phyloP scores from a whole-genome alignment of 2,888 invertebrate species.

The Xylota segnis region DNA sequence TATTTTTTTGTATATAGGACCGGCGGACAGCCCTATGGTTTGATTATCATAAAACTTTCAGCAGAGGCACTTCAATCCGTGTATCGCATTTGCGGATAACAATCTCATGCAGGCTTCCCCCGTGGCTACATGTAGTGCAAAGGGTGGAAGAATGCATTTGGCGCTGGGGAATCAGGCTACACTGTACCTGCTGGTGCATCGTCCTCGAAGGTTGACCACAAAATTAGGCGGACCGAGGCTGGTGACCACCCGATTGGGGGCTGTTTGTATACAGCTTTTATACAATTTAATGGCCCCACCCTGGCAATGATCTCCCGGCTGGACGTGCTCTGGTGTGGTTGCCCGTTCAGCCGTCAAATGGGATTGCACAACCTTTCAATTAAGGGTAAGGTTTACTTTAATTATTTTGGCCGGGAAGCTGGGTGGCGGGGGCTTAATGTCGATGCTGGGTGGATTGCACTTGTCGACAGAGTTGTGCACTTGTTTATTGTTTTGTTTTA shows the following conservation, averaged over 20 bases:
- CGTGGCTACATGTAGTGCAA: slow-evolving; percentile 12
- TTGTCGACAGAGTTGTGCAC: background rate
- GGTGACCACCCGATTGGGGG: background rate
- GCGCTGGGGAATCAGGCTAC: background rate
- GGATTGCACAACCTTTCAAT: slow-evolving; percentile 43
- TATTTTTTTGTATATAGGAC: slow-evolving; percentile 11
- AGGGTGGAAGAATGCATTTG: slow-evolving; percentile 4
- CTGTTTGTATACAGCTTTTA: background rate
- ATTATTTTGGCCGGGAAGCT: slow-evolving; percentile 5
- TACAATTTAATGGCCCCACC: slow-evolving; percentile 42
- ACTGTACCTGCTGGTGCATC: background rate
- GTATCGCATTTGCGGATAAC: slow-evolving; percentile 52
- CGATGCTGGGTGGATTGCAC: background rate
- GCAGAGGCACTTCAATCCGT: slow-evolving; percentile 38
- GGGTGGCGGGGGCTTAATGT: background rate
- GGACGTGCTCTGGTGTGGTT: slow-evolving; percentile 3
- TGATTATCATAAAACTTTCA: slow-evolving; percentile 63
- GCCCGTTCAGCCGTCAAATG: slow-evolving; percentile 31
- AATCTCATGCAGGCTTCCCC: background rate
- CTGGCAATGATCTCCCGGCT: slow-evolving; percentile 14
- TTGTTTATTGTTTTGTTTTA: background rate
- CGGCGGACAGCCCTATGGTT: slow-evolving; percentile 22
- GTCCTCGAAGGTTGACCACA: slow-evolving; percentile 42
- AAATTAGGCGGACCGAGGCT: slow-evolving; percentile 44
- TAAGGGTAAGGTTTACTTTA: slow-evolving; percentile 44